A percentile compares a stretch with the other conserved stretches of the same genome.
Evolutionary conservation across 1,140 invertebrate genomes (phyloP).

Genomic region (Dreissena polymorpha): DNA sequence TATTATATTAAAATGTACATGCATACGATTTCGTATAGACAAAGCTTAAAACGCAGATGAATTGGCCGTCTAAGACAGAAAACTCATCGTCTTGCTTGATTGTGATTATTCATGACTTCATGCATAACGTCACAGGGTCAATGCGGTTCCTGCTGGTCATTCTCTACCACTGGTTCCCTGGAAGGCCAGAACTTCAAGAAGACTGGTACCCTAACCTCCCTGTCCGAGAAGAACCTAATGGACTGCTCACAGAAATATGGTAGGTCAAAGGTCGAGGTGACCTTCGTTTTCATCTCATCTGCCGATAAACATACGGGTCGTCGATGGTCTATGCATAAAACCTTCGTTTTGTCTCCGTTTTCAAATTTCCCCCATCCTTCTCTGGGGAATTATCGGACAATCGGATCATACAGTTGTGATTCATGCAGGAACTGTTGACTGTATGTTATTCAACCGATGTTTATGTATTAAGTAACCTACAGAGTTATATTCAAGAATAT

Average conservation of each 20-base stretch:
- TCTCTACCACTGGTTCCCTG: conserved; percentile 93
- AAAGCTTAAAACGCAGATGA: neutral
- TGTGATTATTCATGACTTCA: neutral
- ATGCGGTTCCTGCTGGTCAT: conserved; percentile 97
- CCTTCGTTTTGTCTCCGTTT: neutral
- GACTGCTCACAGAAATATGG: conserved; percentile 88
- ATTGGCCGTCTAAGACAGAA: neutral
- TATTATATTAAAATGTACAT: neutral
- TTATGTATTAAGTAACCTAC: neutral
- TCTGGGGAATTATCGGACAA: neutral
- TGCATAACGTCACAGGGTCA: conserved; percentile 78
- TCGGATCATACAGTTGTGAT: neutral
- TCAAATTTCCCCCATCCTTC: neutral
- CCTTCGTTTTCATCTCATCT: neutral
- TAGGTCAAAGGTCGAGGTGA: neutral
- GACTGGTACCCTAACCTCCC: conserved; percentile 89
- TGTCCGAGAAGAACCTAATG: conserved; percentile 97
- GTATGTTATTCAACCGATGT: neutral
- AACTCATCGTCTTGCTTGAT: neutral
- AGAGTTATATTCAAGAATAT: neutral
- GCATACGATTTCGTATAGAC: neutral
- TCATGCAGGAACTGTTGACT: neutral
- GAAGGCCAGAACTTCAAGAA: conserved; percentile 97
- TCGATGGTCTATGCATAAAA: neutral
- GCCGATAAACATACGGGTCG: neutral